Conservation (phyloP, 2,113 vertebrate genomes). For the Eulemur rufifrons region DNA sequence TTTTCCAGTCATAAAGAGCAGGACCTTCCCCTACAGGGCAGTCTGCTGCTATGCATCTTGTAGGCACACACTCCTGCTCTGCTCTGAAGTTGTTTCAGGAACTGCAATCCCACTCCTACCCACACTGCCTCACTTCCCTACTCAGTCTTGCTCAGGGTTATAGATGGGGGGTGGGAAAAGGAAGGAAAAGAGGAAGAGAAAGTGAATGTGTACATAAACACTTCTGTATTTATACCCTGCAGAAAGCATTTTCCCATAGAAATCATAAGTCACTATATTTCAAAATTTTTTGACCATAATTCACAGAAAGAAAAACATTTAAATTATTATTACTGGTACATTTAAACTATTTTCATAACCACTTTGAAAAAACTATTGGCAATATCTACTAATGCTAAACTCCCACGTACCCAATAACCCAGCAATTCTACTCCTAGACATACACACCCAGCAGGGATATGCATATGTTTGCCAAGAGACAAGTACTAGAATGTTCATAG, state of each 20-base stretch:
- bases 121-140: background rate
- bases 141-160: background rate
- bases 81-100: background rate
- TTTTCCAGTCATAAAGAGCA: background rate
- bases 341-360: background rate
- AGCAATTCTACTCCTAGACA: background rate
- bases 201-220: background rate
- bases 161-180: background rate
- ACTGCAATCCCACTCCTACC: rapidly evolving
- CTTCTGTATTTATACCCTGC: background rate
- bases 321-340: background rate
- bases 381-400: background rate
- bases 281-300: background rate
- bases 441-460: background rate
- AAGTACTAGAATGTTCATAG: background rate
- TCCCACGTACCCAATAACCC: background rate
- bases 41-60: background rate
- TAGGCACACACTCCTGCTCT: background rate
- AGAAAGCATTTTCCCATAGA: background rate
- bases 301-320: conserved; percentile 28
- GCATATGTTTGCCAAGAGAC: background rate
- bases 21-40: background rate
- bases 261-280: background rate
- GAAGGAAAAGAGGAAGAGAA: background rate
- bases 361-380: background rate